Base-by-base conservation (phyloP, 2,888 invertebrate species). In the Epirrhoe tristata region DNA sequence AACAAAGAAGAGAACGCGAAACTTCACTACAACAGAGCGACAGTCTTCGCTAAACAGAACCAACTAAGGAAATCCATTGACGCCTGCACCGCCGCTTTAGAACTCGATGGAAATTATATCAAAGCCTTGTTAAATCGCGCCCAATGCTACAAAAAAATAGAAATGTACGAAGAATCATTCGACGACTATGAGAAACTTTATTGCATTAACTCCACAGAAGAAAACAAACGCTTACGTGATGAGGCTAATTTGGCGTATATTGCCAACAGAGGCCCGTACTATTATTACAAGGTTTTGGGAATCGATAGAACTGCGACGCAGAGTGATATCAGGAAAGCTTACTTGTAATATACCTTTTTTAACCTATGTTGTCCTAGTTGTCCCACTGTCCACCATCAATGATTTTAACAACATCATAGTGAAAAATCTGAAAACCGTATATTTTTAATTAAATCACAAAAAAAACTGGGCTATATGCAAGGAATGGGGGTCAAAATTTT, bases 261-360 rank as follows among this genome's bases (percentile, higher is more conserved):
- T 85, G 98, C 74, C 99, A 24, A 52, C 12, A 52, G 0, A 99
- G 94, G 98, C 48, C 0, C 32, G 0, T 48, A 34, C 48, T 50
- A 99, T 86, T 99, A 98, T 86, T 99, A 99, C 83, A 98, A 98
- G 89, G 98, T 99, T 76, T 94, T 99, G 64, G 98, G 98, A 6
- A 94, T 99, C 12, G 94, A 95, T 1, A 97, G 97, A 81, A 95
- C 91, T 76, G 98, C 98, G 0, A 95, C 96, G 0, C 97, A 97
- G 31, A 98, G 98, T 81, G 98, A 98, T 79, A 98, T 99, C 65
- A 98, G 98, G 85, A 98, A 98, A 87, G 98, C 98, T 0, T 99
- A 99, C 88, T 95, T 94, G 89, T 93, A 75, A 51, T 14, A 48
- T 16, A 14, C 46, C 4, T n/a, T 14, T 24, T 8, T 8, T 12